phyloP scores from a whole-genome alignment of 2,797 vertebrate genomes.

The Malurus splendens region DNA sequence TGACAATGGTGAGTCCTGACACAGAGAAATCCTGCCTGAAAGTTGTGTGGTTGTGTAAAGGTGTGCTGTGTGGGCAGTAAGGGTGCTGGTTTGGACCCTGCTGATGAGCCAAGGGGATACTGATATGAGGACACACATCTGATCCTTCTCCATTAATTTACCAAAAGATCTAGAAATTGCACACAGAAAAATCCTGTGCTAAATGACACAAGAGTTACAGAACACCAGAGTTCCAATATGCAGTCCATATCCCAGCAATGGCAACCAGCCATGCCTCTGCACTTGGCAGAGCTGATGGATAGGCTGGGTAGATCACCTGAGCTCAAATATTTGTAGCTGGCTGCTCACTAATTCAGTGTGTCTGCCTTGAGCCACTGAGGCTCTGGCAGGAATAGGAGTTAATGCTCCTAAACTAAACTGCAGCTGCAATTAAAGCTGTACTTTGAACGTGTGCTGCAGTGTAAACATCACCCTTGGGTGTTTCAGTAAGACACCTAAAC shows the following conservation, averaged over 20 bases:
- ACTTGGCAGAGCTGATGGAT: neutral
- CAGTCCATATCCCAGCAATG: neutral
- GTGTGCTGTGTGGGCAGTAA: neutral
- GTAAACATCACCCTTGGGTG: neutral
- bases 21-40: neutral
- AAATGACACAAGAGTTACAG: neutral
- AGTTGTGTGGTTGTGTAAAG: neutral
- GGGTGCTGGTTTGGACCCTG: neutral
- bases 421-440: neutral
- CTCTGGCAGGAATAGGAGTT: neutral
- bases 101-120: neutral
- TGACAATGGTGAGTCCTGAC: fast-evolving
- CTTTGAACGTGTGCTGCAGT: neutral
- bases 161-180: neutral
- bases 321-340: neutral
- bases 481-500: neutral
- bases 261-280: neutral
- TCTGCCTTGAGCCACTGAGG: neutral
- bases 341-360: neutral
- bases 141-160: neutral
- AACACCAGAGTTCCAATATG: neutral
- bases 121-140: neutral
- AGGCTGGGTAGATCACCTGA: neutral
- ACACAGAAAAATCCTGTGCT: neutral
- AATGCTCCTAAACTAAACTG: neutral